These are phyloP conservation scores for Amblyraja radiata DNA, from an alignment of 2,797 vertebrate genomes.

Conservation along the genomic window DNA sequence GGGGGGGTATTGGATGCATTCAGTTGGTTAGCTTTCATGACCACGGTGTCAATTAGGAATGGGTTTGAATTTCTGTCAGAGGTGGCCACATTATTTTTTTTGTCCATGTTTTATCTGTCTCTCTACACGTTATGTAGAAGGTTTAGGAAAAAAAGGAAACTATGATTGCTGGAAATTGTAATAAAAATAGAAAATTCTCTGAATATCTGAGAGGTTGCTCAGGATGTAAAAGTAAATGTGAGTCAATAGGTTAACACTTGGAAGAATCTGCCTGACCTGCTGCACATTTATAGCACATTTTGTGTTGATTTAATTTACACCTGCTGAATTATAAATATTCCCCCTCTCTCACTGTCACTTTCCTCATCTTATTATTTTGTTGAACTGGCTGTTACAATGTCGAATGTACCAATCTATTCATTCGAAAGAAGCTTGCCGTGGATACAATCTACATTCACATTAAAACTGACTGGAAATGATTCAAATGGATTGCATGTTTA, in stretches of 20 bases:
- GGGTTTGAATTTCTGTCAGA: too few species aligned
- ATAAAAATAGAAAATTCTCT: neutral
- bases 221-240: neutral
- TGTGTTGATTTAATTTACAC: neutral
- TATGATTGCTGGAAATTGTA: neutral
- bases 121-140: too few species aligned
- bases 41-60: too few species aligned
- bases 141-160: neutral
- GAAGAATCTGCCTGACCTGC: neutral
- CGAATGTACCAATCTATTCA: neutral
- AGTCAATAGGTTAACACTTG: neutral
- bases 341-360: neutral
- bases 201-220: neutral
- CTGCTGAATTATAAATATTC: neutral
- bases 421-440: neutral
- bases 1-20: too few species aligned
- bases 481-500: neutral
- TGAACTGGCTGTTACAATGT: neutral
- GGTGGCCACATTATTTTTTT: too few species aligned
- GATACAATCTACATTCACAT: too few species aligned
- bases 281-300: neutral
- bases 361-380: neutral
- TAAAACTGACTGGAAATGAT: neutral
- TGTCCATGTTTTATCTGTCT: too few species aligned
- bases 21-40: too few species aligned